Evolutionary conservation across 2,888 invertebrate species (phyloP).

Genomic region (Cryptus viduatorius): DNA sequence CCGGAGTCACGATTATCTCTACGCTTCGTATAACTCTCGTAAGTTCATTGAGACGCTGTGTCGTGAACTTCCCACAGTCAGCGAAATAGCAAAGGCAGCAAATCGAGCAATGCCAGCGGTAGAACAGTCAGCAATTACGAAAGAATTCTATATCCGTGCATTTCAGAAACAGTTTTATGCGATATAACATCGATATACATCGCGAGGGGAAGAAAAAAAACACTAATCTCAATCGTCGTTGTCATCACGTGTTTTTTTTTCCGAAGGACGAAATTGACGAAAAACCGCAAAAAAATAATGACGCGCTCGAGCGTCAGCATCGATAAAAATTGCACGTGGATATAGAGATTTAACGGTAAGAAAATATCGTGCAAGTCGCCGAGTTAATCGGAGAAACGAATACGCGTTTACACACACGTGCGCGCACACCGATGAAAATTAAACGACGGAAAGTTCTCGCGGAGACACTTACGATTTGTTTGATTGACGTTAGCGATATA

Average conservation of each 20-base stretch:
- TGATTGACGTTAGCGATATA: background rate
- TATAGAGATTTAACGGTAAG: background rate
- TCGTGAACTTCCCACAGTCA: constrained; percentile 29
- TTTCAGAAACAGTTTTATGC: background rate
- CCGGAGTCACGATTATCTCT: constrained; percentile 21
- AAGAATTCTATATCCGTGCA: background rate
- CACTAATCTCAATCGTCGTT: background rate
- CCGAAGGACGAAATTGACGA: background rate
- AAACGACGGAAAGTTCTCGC: background rate
- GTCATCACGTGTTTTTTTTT: background rate
- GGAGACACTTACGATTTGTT: background rate
- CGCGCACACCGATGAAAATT: background rate
- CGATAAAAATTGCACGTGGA: background rate
- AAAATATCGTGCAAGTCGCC: background rate
- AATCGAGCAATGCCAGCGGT: constrained; percentile 3
- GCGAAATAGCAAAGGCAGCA: constrained; percentile 26
- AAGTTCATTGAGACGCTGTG: constrained; percentile 55
- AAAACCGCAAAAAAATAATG: background rate
- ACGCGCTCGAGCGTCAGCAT: background rate
- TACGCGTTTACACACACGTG: background rate
- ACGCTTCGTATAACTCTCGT: constrained; percentile 17
- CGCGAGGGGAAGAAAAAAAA: background rate
- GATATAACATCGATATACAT: background rate
- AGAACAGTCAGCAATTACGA: constrained; percentile 34
- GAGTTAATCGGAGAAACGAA: background rate